These are phyloP conservation scores for Pristionchus arcanus DNA, from an alignment of 2,888 invertebrate species.

Conservation along the genomic window DNA sequence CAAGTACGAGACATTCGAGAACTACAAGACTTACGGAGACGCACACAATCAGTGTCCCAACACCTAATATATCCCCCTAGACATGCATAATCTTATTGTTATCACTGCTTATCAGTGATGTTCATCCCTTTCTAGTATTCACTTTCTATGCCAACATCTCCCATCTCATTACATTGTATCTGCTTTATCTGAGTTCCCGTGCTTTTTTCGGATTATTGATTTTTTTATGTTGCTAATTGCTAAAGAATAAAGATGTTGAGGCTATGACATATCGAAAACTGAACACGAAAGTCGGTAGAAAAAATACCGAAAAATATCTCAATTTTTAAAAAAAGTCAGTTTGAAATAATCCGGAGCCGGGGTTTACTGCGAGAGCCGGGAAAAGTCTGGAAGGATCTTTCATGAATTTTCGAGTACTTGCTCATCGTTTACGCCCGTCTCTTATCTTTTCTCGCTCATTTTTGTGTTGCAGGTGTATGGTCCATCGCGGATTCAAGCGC, in stretches of 20 bases:
- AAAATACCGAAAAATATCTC: background rate
- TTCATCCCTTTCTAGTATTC: background rate
- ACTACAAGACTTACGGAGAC: constrained; percentile 6
- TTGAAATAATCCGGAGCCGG: background rate
- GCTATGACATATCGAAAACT: background rate
- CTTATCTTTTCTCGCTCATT: background rate
- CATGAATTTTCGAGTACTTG: background rate
- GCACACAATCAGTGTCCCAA: constrained; percentile 41
- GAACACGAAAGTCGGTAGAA: background rate
- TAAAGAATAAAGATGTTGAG: constrained; percentile 38
- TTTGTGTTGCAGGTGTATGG: constrained; percentile 38
- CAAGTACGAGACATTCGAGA: constrained; percentile 7
- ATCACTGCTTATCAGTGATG: background rate
- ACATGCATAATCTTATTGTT: background rate
- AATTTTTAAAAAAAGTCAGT: background rate
- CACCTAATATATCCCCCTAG: background rate
- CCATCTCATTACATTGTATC: background rate
- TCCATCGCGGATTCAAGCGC: constrained; percentile 50
- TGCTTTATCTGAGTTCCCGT: background rate
- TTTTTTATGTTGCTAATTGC: background rate
- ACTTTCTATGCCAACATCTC: constrained; percentile 24
- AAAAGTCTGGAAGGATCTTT: background rate
- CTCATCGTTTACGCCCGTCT: background rate
- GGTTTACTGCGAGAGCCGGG: background rate
- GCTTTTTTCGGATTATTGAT: background rate